Evolutionary conservation across 2,888 invertebrate species (phyloP).

Genomic region (Stomorhina lunata): DNA sequence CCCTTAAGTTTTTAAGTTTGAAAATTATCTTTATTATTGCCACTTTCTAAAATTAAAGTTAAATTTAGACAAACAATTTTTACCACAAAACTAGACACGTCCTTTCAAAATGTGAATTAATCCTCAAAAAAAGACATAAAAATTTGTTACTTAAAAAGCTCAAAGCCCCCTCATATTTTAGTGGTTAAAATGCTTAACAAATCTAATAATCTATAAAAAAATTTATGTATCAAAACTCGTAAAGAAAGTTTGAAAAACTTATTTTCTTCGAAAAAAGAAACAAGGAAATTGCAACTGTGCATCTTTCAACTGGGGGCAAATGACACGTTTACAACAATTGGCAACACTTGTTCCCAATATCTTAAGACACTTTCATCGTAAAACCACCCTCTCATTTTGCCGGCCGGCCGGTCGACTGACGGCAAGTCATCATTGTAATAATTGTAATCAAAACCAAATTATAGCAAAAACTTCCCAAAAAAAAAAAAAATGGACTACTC

Average conservation of each 20-base stretch:
- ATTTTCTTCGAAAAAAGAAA: background rate
- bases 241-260: background rate
- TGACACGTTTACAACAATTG: constrained; percentile 63
- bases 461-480: constrained; percentile 65
- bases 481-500: constrained; percentile 18
- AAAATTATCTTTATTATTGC: constrained; percentile 55
- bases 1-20: background rate
- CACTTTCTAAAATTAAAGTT: constrained; percentile 65
- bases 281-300: constrained; percentile 62
- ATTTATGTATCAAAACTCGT: constrained; percentile 42
- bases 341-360: constrained; percentile 65
- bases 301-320: constrained; percentile 11
- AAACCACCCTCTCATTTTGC: constrained; percentile 58
- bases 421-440: constrained; percentile 68
- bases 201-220: constrained; percentile 66
- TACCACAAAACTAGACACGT: constrained; percentile 51
- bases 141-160: constrained; percentile 22
- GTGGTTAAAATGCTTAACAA: constrained; percentile 45
- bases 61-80: constrained; percentile 53
- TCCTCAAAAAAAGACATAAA: constrained; percentile 28
- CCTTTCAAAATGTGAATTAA: too few species aligned
- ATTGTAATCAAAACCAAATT: constrained; percentile 79
- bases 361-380: background rate
- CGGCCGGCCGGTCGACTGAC: background rate
- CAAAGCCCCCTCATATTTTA: constrained; percentile 12